Base-by-base conservation (phyloP, 2,888 invertebrate species). In the Drosophila meridiana region DNA sequence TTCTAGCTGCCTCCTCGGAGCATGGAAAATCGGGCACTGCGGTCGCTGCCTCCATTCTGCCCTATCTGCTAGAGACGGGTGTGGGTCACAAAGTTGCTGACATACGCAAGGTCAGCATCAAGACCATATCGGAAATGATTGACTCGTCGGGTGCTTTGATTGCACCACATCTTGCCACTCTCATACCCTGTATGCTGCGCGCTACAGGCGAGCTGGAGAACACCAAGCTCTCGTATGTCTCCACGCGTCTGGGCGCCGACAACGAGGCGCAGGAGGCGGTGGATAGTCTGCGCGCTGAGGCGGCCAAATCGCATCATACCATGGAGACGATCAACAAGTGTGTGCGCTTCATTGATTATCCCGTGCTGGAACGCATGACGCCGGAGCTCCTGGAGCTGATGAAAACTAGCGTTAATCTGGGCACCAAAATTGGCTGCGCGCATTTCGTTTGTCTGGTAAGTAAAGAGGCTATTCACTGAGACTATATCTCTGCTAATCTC, bases 171-270 rank as follows among this genome's bases (percentile, higher is more conserved):
- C 94, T 98, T 59, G 94, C 96, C 0, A 94, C 95, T 57, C 93
- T 99, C 61, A 96, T 98, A 75, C 97, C 97, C 0, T 97, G 97
- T 9, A 93, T 99, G 61, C 94, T 98, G 56, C 96, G 96, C 87
- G 97, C 98, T 8, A 97, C 97, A 0, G 97, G 98, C 0, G 98
- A 98, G 89, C 93, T 97, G 47, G 98, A 98, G 92, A 96, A 96
- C 0, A 94, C 95, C 7, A 95, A 96, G 80, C 94, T 98, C 53
- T 96, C 97, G 34, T 96, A 97, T 93, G 93, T 97, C 68, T 97
- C 97, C 76, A 96, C 96, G 0, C 95, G 95, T 48, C 93, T 96
- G 55, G 95, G 95, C 6, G 95, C 95, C 0, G 96, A 96, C 79
- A 94, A 95, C 60, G 95, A 96, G 53, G 94, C 96, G 0, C 95